Conservation (phyloP, 2,113 vertebrate species). For the Sphyrna mokarran region DNA sequence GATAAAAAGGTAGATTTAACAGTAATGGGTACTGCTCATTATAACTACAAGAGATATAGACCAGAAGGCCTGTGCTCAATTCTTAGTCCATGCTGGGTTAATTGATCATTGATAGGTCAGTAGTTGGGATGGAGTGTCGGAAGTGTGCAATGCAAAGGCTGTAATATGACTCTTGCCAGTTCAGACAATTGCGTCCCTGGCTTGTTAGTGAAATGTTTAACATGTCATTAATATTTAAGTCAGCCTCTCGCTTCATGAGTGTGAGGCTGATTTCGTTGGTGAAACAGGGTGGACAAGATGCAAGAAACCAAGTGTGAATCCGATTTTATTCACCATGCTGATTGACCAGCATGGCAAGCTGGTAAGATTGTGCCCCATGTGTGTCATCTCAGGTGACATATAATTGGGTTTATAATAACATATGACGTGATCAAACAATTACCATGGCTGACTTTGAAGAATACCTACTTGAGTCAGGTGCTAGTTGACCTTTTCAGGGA, state of each 20-base stretch:
- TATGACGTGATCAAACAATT: neutral
- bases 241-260: too few species aligned
- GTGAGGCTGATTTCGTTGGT: too few species aligned
- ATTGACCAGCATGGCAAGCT: too few species aligned
- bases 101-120: too few species aligned
- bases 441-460: neutral
- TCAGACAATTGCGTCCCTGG: too few species aligned
- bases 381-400: neutral
- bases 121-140: neutral
- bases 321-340: too few species aligned
- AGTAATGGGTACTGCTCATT: neutral
- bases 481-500: neutral
- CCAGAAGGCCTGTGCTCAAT: neutral
- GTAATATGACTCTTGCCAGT: too few species aligned
- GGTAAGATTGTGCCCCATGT: neutral
- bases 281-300: too few species aligned
- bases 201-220: too few species aligned
- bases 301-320: too few species aligned
- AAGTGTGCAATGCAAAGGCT: too few species aligned
- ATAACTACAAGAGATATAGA: neutral
- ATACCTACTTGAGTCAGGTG: neutral
- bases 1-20: conserved; percentile 79
- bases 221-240: too few species aligned
- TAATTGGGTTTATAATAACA: neutral
- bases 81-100: neutral